Evolutionary conservation across 2,797 vertebrate genomes (phyloP), one percentile per base, ranked within the genome.

Genomic region (Galagoides demidoff): DNA sequence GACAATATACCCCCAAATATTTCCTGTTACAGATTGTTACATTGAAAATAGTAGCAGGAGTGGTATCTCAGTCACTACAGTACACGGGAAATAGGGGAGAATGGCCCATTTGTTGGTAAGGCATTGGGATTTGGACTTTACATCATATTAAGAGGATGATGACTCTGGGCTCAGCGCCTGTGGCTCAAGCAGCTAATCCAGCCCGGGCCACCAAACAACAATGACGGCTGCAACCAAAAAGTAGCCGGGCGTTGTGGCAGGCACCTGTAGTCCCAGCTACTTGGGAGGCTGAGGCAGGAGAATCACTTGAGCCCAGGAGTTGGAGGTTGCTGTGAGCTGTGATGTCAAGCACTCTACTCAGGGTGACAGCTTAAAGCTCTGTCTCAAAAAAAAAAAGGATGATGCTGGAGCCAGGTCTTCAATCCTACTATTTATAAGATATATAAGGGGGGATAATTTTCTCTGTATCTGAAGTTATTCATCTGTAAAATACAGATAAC

Each of bases 1-100:
- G 68, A 85, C 5, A 78, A 10, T 92, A 31, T 6, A 61, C 34
- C 3, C 2, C n/a, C 43, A 64, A 6, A 49, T 39, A 10, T 92
- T 95, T 92, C 43, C 23, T 90, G 7, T 87, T 49, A 17, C 16
- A 90, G 73, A 94, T 79, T 63, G 55, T 92, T 93, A 63, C 3
- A 25, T 17, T 89, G 66, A 89, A 92, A 92, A 76, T 89, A 63
- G 34, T 83, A 79, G 22, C 23, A 90, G 23, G 43, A 14, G 37
- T 39, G 27, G 19, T 81, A 39, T 25, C 59, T 79, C 29, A 57
- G 66, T 66, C 16, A 78, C 45, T 66, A 2, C 43, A 76, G 49
- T 59, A 1, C 77, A 83, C 79, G 73, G 70, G 90, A 95, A 74
- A n/a, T 27, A 81, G 45, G 25, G 19, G 12, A 95, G 19, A 29